Evolutionary conservation across 1,140 invertebrate genomes (phyloP).

Genomic region (Lysiphlebus fabarum): DNA sequence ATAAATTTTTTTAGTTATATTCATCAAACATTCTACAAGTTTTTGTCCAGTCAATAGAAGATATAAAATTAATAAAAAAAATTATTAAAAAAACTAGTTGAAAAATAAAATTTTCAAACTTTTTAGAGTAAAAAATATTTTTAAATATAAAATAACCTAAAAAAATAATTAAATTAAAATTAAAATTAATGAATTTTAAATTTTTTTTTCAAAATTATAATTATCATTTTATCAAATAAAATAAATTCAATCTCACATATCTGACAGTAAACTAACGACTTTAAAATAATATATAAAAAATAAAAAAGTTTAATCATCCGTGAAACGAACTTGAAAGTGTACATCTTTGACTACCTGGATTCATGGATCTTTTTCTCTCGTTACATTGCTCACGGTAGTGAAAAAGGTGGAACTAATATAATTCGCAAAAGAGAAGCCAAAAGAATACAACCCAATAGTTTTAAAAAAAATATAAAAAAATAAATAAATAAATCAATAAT

Average conservation of each 20-base stretch:
- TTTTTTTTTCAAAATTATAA: no score
- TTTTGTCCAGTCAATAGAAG: no score
- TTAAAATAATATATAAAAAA: slow-evolving; percentile 19
- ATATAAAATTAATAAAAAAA: no score
- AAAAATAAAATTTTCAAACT: no score
- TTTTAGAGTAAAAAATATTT: no score
- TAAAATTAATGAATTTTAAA: no score
- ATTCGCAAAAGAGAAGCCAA: slow-evolving; percentile 16
- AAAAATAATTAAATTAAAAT: no score
- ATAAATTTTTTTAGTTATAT: no score
- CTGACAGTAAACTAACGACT: neutral
- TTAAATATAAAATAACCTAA: no score
- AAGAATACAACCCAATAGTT: slow-evolving; percentile 8
- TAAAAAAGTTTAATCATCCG: slow-evolving; percentile 30
- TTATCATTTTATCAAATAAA: no score
- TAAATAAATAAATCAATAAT: neutral
- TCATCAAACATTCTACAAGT: no score
- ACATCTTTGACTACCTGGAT: slow-evolving; percentile 26
- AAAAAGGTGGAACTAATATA: slow-evolving; percentile 24
- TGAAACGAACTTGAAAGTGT: slow-evolving; percentile 26
- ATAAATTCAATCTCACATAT: neutral
- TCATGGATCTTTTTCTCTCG: slow-evolving; percentile 24
- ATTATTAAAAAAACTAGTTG: no score
- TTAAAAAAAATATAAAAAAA: neutral
- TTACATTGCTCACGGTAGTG: slow-evolving; percentile 31